A percentile compares a stretch with the other conserved stretches of the same genome.
Conservation (phyloP, 2,113 vertebrate genomes). For the Larimichthys crocea region DNA sequence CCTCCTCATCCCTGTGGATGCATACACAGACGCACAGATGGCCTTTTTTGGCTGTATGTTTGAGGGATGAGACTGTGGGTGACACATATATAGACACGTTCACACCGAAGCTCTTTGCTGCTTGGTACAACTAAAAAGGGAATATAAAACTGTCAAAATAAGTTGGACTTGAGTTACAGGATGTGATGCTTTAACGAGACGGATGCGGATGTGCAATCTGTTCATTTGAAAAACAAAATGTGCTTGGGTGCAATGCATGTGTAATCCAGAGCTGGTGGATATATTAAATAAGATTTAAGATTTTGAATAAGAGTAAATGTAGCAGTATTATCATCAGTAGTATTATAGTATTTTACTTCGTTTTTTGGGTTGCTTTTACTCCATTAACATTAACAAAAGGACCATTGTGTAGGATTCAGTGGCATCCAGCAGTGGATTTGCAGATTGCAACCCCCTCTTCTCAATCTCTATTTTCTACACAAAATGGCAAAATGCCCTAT, state of each 20-base stretch:
- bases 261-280: background rate
- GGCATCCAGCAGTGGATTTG: no score
- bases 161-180: background rate
- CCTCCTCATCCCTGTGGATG: conserved; percentile 19
- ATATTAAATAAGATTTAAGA: background rate
- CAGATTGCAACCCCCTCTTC: no score
- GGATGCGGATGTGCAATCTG: conserved; percentile 19
- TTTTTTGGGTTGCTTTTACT: background rate
- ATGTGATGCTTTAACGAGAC: background rate
- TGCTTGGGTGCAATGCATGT: background rate
- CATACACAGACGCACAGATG: conserved; percentile 33
- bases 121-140: conserved; percentile 22
- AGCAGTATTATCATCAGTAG: background rate
- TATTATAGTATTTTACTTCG: background rate
- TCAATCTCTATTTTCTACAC: no score
- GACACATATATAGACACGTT: conserved; percentile 50
- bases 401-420: no score
- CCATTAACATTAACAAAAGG: no score
- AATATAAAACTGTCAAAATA: conserved; percentile 25
- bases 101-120: conserved; percentile 21
- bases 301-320: no score
- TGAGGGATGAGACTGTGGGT: background rate
- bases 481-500: no score
- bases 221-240: background rate
- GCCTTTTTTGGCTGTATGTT: conserved; percentile 26